Conservation (phyloP, 2,888 invertebrate species). For the Ichneumoninae sp. region DNA sequence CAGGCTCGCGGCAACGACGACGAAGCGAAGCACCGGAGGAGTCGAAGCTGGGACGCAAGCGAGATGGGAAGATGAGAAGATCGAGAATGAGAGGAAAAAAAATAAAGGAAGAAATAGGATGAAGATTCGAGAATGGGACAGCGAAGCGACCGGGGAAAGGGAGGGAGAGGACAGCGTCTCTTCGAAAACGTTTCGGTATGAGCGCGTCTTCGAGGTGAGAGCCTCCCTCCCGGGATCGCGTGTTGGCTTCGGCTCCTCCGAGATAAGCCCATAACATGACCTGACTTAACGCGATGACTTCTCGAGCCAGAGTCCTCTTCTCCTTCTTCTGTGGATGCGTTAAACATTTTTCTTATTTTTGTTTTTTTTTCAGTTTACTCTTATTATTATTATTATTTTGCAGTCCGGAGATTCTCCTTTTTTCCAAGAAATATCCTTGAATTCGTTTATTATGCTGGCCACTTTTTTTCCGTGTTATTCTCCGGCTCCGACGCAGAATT, state of each 20-base stretch:
- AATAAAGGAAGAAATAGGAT: constrained; percentile 34
- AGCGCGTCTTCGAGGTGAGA: constrained; percentile 39
- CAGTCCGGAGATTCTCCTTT: constrained; percentile 40
- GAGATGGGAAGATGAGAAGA: constrained; percentile 39
- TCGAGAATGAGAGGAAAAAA: constrained; percentile 36
- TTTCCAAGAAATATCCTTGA: constrained; percentile 6
- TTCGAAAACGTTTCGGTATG: constrained; percentile 41
- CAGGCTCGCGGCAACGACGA: constrained; percentile 73
- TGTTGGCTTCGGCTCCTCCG: constrained; percentile 64
- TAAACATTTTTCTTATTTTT: neutral
- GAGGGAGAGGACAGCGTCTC: constrained; percentile 25
- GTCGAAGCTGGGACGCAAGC: constrained; percentile 41
- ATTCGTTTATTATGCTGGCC: constrained; percentile 4
- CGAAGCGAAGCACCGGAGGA: constrained; percentile 45
- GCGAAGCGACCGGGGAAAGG: constrained; percentile 31
- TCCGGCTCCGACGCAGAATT: neutral
- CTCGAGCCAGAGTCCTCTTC: constrained; percentile 18
- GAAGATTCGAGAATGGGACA: constrained; percentile 56
- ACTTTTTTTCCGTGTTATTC: constrained; percentile 1
- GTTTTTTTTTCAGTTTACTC: too few relatives aligned
- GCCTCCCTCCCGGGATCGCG: constrained; percentile 30
- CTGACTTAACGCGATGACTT: constrained; percentile 78
- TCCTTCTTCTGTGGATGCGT: constrained; percentile 17
- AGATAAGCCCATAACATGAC: constrained; percentile 81
- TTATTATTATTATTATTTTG: constrained; percentile 27